Evolutionary conservation across 2,888 invertebrate genomes (phyloP), one percentile per base, ranked within the genome.

Genomic region (Copidosoma aretas): DNA sequence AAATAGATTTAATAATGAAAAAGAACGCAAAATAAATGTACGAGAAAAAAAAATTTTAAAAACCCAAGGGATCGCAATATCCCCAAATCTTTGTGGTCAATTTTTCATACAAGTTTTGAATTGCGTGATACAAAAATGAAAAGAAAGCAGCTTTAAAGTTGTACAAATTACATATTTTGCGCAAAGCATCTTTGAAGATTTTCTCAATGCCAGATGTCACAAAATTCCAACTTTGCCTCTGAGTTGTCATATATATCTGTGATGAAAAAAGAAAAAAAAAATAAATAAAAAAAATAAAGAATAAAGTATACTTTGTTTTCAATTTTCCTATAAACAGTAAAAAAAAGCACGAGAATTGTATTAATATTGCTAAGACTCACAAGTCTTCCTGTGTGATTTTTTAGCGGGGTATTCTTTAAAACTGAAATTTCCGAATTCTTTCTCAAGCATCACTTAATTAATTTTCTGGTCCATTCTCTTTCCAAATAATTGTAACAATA

Each of bases 361-460:
- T 49, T 5, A 25, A n/a, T 15, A 24, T 25, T 25, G 14, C 56
- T 24, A 32, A 25, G 25, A 72, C 71, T 72, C 71, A 72, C 71
- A 61, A 67, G 56, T 65, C 53, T 61, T 69, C 60, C 69, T 69
- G 59, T 64, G 69, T 22, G 52, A 5, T 61, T 67, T 72, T 67
- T 69, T 70, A 60, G 46, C 49, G 53, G 54, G 59, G 52, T 64
- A 62, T 25, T 70, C 69, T 61, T 52, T 67, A 46, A 72, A 64
- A 49, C 64, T 65, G 63, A 72, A 69, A 59, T 67, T 66, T 62
- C 64, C 68, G 41, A 67, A 49, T 60, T 72, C 64, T 56, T 72
- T 64, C 62, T 72, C 69, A 51, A 71, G 63, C 69, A 67, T 67
- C 22, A 61, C 67, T 62, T 69, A 49, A 49, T 72, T 72, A 62